Percentiles rank a stretch among this genome's conserved stretches.
Conservation (phyloP, 1,140 invertebrate genomes). For the Sitodiplosis mosellana region DNA sequence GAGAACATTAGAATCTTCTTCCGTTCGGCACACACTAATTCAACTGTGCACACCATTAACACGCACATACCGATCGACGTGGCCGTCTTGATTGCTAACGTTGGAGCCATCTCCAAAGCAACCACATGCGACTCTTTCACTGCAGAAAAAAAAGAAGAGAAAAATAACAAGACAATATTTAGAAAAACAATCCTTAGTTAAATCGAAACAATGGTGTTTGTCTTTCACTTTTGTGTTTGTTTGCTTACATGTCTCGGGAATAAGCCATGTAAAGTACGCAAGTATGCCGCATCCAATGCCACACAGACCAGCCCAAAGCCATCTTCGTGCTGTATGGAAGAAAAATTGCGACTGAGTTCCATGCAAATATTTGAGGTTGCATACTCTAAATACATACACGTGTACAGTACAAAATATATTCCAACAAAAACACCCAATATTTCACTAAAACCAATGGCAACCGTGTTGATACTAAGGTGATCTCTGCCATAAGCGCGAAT, state of each 20-base stretch:
- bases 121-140: not conserved
- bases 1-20: not conserved
- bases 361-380: too few species aligned
- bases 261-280: slow-evolving; percentile 21
- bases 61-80: not conserved
- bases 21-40: slow-evolving; percentile 1
- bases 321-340: too few species aligned
- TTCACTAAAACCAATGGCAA: slow-evolving; percentile 25
- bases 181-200: too few species aligned
- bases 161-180: not conserved
- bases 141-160: slow-evolving; percentile 5
- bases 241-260: slow-evolving; percentile 10
- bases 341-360: too few species aligned
- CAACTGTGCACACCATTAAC: slow-evolving; percentile 1
- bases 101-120: slow-evolving; percentile 1
- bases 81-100: slow-evolving; percentile 1
- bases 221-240: too few species aligned
- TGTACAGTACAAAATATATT: slow-evolving; percentile 18
- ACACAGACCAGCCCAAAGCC: slow-evolving; percentile 19
- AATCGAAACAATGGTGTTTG: not conserved
- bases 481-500: slow-evolving; percentile 24
- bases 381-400: too few species aligned
- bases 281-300: slow-evolving; percentile 22
- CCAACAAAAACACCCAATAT: slow-evolving; percentile 22
- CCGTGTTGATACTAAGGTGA: slow-evolving; percentile 22